phyloP scores from a whole-genome alignment of 2,797 vertebrate genomes.

The Xenopus petersii region DNA sequence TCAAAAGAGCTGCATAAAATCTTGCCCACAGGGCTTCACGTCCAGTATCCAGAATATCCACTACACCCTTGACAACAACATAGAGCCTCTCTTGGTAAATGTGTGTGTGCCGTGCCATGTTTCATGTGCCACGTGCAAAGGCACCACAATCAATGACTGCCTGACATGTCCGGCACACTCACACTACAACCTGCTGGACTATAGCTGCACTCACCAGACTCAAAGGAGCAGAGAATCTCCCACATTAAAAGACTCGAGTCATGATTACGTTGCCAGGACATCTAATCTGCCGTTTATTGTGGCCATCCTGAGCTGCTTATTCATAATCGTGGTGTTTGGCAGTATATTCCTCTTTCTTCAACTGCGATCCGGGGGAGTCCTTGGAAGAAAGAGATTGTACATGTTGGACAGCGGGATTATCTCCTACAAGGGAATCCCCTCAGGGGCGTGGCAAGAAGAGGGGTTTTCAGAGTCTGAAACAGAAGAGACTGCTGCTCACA shows the following conservation, averaged over 20 bases:
- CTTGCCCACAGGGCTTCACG: constrained; percentile 78
- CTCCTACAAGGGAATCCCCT: constrained; percentile 91
- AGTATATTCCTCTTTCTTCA: constrained; percentile 87
- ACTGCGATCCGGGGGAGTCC: constrained; percentile 80
- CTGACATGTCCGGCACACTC: constrained; percentile 86
- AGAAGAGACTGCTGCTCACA: constrained; percentile 82
- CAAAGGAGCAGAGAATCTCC: constrained; percentile 88
- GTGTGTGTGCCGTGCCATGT: constrained; percentile 82
- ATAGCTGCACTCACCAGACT: constrained; percentile 81
- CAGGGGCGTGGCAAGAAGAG: constrained; percentile 85
- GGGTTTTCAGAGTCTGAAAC: constrained; percentile 83
- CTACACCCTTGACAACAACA: constrained; percentile 74
- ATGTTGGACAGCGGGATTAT: constrained; percentile 79
- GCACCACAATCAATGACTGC: constrained; percentile 75
- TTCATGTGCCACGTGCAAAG: constrained; percentile 84
- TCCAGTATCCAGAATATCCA: constrained; percentile 65
- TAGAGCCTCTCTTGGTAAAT: constrained; percentile 67
- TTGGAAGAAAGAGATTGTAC: constrained; percentile 82
- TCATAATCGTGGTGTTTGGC: constrained; percentile 82
- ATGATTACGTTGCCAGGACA: constrained; percentile 35
- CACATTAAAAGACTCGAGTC: constrained; percentile 52
- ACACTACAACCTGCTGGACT: constrained; percentile 73
- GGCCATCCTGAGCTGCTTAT: constrained; percentile 85
- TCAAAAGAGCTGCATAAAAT: constrained; percentile 83
- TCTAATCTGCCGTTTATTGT: constrained; percentile 73